A percentile compares a stretch with the other conserved stretches of the same genome.
These are phyloP conservation scores for Netelia fuscicornis DNA, from an alignment of 2,888 invertebrate species.

Conservation along the genomic window DNA sequence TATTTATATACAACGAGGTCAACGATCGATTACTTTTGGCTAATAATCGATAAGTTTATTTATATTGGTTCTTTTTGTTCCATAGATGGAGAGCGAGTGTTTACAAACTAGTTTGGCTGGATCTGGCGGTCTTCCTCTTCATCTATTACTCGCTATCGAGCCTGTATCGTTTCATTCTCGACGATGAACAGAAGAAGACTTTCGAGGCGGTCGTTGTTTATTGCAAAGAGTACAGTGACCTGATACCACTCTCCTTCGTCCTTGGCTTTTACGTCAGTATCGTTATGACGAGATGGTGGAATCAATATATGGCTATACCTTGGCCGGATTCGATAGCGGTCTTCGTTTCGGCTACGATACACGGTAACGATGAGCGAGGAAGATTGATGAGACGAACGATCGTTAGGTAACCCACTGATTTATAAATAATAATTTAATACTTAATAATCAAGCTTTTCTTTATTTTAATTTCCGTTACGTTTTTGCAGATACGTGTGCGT, in stretches of 20 bases:
- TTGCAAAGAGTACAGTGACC: constrained; percentile 93
- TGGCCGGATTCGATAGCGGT: constrained; percentile 88
- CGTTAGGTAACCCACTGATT: constrained; percentile 82
- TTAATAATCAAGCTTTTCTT: too few species aligned
- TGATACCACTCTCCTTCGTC: constrained; percentile 97
- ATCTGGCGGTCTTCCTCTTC: constrained; percentile 92
- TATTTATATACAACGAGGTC: background rate
- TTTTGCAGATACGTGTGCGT: constrained; percentile 88
- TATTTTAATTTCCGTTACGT: background rate
- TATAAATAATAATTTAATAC: background rate
- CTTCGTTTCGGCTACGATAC: constrained; percentile 87
- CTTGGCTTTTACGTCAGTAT: constrained; percentile 97
- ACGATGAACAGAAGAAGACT: constrained; percentile 89
- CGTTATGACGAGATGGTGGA: constrained; percentile 96
- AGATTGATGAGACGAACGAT: constrained; percentile 87
- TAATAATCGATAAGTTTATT: background rate
- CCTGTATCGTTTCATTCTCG: constrained; percentile 90
- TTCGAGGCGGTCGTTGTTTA: constrained; percentile 94
- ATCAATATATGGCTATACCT: constrained; percentile 87
- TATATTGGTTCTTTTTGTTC: constrained; percentile 24
- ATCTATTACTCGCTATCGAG: constrained; percentile 93
- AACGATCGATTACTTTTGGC: background rate
- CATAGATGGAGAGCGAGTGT: constrained; percentile 97
- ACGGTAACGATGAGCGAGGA: constrained; percentile 87
- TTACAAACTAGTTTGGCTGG: constrained; percentile 97